A percentile compares a stretch with the other conserved stretches of the same genome.
These are phyloP conservation scores for Halocynthia aurantium DNA, from an alignment of 23 tunicate genomes.

Conservation along the genomic window DNA sequence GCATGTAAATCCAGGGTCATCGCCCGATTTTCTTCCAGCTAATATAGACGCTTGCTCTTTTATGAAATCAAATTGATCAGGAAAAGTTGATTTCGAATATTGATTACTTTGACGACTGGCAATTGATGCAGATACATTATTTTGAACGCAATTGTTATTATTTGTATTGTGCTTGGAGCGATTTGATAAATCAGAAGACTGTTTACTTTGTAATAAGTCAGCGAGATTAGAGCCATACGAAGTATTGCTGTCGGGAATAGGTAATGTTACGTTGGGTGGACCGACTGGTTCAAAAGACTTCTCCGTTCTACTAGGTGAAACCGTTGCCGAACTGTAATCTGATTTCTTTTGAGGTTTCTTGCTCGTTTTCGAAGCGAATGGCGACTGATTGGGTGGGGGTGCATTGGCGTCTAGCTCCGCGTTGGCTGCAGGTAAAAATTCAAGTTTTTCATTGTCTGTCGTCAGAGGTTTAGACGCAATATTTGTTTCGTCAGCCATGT, in stretches of 20 bases:
- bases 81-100: neutral
- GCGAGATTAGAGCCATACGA: neutral
- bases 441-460: too few species aligned
- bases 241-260: slow-evolving; percentile 23
- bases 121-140: slow-evolving; percentile 15
- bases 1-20: neutral
- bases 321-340: neutral
- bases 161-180: neutral
- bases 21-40: slow-evolving; percentile 21
- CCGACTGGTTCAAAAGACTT: slow-evolving; percentile 73
- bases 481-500: neutral
- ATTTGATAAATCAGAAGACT: neutral
- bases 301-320: neutral
- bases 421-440: slow-evolving; percentile 11
- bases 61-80: slow-evolving; percentile 69
- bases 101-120: neutral
- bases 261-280: slow-evolving; percentile 72
- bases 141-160: neutral
- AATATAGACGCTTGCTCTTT: slow-evolving; percentile 66
- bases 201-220: neutral
- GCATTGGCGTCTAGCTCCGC: neutral
- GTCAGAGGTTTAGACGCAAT: neutral
- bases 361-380: slow-evolving; percentile 14
- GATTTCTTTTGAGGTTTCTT: neutral
- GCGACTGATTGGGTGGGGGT: slow-evolving; percentile 51